A percentile compares a stretch with the other conserved stretches of the same genome.
Evolutionary conservation across 2,888 invertebrate species (phyloP).

Genomic region (Drosophila meridionalis): DNA sequence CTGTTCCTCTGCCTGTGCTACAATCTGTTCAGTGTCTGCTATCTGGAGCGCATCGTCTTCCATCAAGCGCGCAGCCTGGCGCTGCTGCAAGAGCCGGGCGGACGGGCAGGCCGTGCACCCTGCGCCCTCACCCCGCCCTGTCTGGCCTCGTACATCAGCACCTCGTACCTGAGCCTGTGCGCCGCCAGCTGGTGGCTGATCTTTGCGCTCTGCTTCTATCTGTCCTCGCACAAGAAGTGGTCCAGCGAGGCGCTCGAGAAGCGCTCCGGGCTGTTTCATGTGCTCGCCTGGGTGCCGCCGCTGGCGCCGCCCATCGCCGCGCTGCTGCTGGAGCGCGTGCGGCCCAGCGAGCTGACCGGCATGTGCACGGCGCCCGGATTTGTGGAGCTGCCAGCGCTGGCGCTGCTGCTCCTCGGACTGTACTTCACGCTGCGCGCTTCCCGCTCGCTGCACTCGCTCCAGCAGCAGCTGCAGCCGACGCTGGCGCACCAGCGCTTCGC

Average conservation of each 20-base stretch:
- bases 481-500: conserved; percentile 83
- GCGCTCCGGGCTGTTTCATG: conserved; percentile 93
- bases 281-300: conserved; percentile 94
- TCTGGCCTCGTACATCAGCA: conserved; percentile 90
- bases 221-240: conserved; percentile 96
- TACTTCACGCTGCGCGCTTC: conserved; percentile 84
- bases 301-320: conserved; percentile 94
- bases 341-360: conserved; percentile 92
- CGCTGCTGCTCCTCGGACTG: conserved; percentile 79
- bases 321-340: conserved; percentile 91
- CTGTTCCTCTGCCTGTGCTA: conserved; percentile 96
- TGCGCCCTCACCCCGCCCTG: conserved; percentile 87
- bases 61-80: conserved; percentile 82
- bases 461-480: conserved; percentile 82
- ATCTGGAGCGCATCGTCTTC: conserved; percentile 88
- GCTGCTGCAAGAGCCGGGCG: conserved; percentile 83
- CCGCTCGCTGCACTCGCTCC: conserved; percentile 80
- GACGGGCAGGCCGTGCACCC: conserved; percentile 73
- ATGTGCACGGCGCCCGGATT: conserved; percentile 89
- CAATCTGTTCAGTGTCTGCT: conserved; percentile 91
- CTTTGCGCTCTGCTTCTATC: conserved; percentile 94
- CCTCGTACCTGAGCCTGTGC: conserved; percentile 92
- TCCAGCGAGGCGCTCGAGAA: conserved; percentile 96
- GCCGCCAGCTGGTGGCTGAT: conserved; percentile 95
- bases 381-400: conserved; percentile 83